phyloP scores from a whole-genome alignment of 2,797 vertebrate genomes.

The Galago senegalensis region DNA sequence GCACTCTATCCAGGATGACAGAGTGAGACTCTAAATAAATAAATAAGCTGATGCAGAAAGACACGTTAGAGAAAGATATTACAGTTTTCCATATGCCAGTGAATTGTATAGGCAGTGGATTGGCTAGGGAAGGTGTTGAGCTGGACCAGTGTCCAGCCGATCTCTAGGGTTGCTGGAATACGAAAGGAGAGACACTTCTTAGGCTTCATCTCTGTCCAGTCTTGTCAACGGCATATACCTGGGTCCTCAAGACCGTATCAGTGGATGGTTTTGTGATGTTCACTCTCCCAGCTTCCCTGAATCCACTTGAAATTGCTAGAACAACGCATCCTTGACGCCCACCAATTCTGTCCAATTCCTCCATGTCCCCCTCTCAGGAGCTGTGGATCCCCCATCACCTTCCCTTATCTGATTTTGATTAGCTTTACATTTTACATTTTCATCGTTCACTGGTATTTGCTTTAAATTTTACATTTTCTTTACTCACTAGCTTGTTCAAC shows the following conservation, averaged over 20 bases:
- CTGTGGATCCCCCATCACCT: background rate
- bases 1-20: too few relatives aligned
- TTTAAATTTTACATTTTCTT: background rate
- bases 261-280: background rate
- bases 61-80: background rate
- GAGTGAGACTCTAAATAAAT: too few relatives aligned
- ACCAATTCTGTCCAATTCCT: background rate
- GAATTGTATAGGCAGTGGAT: background rate
- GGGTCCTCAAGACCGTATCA: background rate
- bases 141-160: background rate
- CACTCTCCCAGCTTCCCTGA: background rate
- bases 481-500: constrained; percentile 15
- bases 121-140: background rate
- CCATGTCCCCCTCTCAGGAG: background rate
- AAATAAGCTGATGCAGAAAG: background rate
- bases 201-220: background rate
- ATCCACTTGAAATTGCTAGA: background rate
- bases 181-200: background rate
- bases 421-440: background rate
- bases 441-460: background rate
- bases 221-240: background rate
- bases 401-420: background rate
- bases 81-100: background rate
- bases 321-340: background rate
- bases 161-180: background rate